A percentile compares a stretch with the other conserved stretches of the same genome.
Conservation (phyloP, 2,888 invertebrate genomes). For the Idaea straminata region DNA sequence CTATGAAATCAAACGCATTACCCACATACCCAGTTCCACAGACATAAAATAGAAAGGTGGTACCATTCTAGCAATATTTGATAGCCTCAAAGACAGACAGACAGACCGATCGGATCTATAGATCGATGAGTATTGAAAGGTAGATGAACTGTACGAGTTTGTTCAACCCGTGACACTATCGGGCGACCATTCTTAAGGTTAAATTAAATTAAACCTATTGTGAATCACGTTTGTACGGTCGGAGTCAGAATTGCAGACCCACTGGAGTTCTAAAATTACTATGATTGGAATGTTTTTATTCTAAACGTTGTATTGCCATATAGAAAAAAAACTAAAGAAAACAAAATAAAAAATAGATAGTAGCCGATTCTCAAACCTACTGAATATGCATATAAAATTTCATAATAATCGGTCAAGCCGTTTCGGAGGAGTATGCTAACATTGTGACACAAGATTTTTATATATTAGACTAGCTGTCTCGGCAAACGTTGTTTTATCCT, state of each 20-base stretch:
- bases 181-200: slow-evolving; percentile 37
- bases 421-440: no score
- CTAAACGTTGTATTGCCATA: no score
- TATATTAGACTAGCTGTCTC: no score
- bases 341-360: no score
- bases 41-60: slow-evolving; percentile 1
- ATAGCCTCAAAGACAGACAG: neutral
- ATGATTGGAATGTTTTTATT: no score
- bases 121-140: slow-evolving; percentile 44
- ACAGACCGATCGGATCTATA: slow-evolving; percentile 3
- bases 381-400: no score
- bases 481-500: no score
- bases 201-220: slow-evolving; percentile 36
- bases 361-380: no score
- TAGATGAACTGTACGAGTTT: slow-evolving; percentile 39
- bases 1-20: neutral
- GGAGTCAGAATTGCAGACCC: neutral
- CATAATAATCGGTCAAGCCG: no score
- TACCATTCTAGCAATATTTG: neutral
- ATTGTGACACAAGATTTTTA: no score
- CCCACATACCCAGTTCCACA: neutral
- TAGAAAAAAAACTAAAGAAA: no score
- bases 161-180: slow-evolving; percentile 43
- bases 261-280: no score
- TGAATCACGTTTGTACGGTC: neutral